Percentiles rank a stretch among this genome's conserved stretches.
Conservation (phyloP, 2,888 invertebrate genomes). For the Polydrusus tereticollis region DNA sequence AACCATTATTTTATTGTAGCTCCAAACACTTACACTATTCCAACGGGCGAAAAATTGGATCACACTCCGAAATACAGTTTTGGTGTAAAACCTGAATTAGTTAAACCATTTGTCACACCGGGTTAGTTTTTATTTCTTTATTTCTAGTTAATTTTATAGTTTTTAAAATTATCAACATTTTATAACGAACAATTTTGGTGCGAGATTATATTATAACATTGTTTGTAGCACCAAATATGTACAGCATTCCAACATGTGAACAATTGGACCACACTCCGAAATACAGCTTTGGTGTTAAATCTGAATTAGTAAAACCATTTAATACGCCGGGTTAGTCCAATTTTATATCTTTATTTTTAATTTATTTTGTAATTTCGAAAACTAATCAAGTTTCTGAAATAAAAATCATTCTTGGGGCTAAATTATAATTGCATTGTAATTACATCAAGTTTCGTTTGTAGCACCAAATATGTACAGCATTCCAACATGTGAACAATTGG, state of each 20-base stretch:
- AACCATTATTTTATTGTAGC: conserved; percentile 42
- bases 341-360: no score
- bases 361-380: no score
- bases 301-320: neutral
- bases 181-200: no score
- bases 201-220: no score
- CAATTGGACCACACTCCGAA: no score
- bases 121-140: conserved; percentile 60
- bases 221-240: no score
- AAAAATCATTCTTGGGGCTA: no score
- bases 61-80: conserved; percentile 76
- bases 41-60: conserved; percentile 71
- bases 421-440: neutral
- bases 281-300: neutral
- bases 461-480: conserved; percentile 70
- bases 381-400: no score
- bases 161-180: neutral
- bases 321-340: no score
- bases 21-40: conserved; percentile 70
- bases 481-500: conserved; percentile 71
- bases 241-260: no score
- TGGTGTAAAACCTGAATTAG: conserved; percentile 73
- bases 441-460: conserved; percentile 27
- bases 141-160: neutral
- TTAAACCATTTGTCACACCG: conserved; percentile 73